Evolutionary conservation across 2,113 vertebrate species (phyloP).

Genomic region (Camelus bactrianus): DNA sequence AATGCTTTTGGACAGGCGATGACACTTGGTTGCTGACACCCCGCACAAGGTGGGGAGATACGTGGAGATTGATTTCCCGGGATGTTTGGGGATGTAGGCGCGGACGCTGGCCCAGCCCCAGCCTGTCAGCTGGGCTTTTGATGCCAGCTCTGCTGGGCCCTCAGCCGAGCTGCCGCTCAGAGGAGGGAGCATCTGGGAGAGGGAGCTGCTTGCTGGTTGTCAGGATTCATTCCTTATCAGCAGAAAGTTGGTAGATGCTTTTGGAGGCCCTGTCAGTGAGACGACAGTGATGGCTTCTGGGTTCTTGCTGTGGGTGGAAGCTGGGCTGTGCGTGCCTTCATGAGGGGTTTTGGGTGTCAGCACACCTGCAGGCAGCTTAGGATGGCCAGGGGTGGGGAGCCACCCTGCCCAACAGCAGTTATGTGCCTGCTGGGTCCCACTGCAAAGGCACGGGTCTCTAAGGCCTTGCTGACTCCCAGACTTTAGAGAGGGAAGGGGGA

Average conservation of each 20-base stretch:
- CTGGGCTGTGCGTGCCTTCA: neutral
- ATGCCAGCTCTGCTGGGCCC: neutral
- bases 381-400: neutral
- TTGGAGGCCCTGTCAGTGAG: rapidly evolving
- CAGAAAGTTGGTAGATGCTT: rapidly evolving
- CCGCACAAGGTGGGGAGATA: neutral
- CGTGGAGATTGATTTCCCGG: neutral
- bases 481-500: neutral
- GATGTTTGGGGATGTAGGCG: rapidly evolving
- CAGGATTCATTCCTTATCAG: neutral
- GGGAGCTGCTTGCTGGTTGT: neutral
- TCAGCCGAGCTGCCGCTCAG: rapidly evolving
- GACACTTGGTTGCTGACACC: neutral
- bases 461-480: neutral
- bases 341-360: neutral
- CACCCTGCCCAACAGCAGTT: rapidly evolving
- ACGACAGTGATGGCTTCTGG: neutral
- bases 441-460: neutral
- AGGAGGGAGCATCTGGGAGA: neutral
- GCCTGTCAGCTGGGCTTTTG: neutral
- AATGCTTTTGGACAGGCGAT: neutral
- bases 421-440: rapidly evolving
- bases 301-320: neutral
- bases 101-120: rapidly evolving
- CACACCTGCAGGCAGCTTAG: neutral